A percentile compares a stretch with the other conserved stretches of the same genome.
These are phyloP conservation scores for Netelia inedita DNA, from an alignment of 2,888 invertebrate species.

Conservation along the genomic window DNA sequence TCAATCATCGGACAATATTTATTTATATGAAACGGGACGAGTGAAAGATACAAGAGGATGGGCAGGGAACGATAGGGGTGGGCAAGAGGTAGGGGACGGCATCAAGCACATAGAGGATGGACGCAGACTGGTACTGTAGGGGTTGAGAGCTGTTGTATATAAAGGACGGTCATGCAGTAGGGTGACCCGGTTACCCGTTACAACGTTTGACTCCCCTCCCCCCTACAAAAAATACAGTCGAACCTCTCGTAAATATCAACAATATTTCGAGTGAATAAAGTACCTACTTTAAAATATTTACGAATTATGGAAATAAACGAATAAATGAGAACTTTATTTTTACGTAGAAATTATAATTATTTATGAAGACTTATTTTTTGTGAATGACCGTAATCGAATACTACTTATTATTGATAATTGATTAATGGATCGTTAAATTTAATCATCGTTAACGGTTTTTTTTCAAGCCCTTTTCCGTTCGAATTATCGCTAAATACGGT, in stretches of 20 bases:
- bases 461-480: no score
- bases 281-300: neutral
- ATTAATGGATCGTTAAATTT: no score
- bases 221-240: slow-evolving; percentile 9
- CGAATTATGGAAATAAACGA: neutral
- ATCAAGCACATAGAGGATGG: slow-evolving; percentile 28
- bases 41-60: slow-evolving; percentile 65
- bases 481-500: no score
- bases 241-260: neutral
- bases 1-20: slow-evolving; percentile 83
- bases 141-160: slow-evolving; percentile 34
- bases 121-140: slow-evolving; percentile 5
- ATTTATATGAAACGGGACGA: slow-evolving; percentile 78
- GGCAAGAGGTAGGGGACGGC: slow-evolving; percentile 26
- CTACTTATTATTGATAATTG: no score
- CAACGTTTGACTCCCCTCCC: neutral
- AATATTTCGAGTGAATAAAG: neutral
- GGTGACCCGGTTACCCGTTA: slow-evolving; percentile 52
- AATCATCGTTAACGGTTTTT: no score
- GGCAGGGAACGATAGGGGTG: slow-evolving; percentile 53
- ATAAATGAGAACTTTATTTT: no score
- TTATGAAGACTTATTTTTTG: no score
- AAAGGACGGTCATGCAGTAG: slow-evolving; percentile 24
- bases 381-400: no score
- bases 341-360: no score